Evolutionary conservation across 2,888 invertebrate species (phyloP), one percentile per base, ranked within the genome.

Genomic region (Ptilodon capucinus): DNA sequence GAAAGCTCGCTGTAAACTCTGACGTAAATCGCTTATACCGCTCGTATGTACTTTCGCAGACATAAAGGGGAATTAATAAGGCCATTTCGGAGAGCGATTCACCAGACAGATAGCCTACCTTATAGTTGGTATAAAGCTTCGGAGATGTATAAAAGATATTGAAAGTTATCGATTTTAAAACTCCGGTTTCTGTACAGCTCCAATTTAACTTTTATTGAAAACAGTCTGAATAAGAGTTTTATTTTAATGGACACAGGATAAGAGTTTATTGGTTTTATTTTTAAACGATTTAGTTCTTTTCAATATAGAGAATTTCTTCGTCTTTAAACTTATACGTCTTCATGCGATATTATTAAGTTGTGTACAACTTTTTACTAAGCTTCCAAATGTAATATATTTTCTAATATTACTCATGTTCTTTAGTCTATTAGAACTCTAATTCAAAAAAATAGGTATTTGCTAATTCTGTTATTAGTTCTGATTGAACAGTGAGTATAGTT

Each of bases 51-150:
- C 78, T 69, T 54, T 54, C 57, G 64, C 67, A 76, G 76, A 86
- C 81, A 80, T 88, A 85, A 88, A 88, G 74, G 82, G 77, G 86
- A 86, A 90, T 91, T 91, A 91, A 91, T 89, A 90, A 86, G 87
- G 75, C 84, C 65, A 86, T 90, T 89, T 69, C 79, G 76, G 57
- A 70, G 64, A 84, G 73, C 83, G 84, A 85, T 87, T 80, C 74
- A 62, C 76, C 69, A 84, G 81, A 84, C 78, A 74, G 77, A 84
- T 81, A 82, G 75, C 72, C 68, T 53, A 58, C 70, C 63, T 60
- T 60, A 69, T 65, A 73, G 60, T 60, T 58, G 46, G 60, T 71
- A 69, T 65, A 81, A 81, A 80, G 74, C 80, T 73, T 57, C 59
- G 30, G 64, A 81, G 78, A 79, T 78, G 73, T 80, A 81, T 74